phyloP scores from a whole-genome alignment of 1,140 invertebrate species.

The Arctopsyche grandis region DNA sequence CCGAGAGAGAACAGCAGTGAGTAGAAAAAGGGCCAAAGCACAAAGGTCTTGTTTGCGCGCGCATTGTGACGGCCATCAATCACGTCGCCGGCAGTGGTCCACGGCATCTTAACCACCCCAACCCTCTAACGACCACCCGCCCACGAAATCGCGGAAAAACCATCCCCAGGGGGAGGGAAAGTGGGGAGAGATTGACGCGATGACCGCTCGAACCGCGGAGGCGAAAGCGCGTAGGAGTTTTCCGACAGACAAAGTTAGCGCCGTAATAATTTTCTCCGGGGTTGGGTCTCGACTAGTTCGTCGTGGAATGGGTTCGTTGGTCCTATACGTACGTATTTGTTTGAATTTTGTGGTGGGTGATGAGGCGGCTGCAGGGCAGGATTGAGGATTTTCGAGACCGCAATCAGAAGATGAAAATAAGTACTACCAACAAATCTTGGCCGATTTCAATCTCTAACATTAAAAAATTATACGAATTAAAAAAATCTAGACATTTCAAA shows the following conservation, averaged over 20 bases:
- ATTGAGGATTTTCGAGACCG: too few species aligned
- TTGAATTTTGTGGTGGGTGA: too few species aligned
- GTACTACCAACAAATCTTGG: too few species aligned
- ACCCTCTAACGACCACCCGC: neutral
- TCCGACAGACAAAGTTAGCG: neutral
- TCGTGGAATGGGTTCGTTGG: too few species aligned
- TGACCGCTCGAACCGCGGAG: neutral
- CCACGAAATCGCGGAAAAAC: neutral
- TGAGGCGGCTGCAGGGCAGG: too few species aligned
- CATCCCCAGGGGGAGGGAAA: neutral
- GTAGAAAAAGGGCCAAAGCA: neutral
- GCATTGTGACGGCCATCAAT: conserved; percentile 30
- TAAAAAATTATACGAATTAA: too few species aligned
- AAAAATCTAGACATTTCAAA: too few species aligned
- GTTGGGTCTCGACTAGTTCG: neutral
- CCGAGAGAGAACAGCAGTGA: neutral
- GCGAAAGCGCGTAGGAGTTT: neutral
- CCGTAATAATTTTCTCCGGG: conserved; percentile 12
- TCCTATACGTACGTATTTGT: too few species aligned
- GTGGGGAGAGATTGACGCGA: neutral
- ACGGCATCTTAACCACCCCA: neutral
- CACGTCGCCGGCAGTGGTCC: neutral
- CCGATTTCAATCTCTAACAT: too few species aligned
- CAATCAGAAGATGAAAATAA: too few species aligned
- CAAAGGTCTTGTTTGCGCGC: conserved; percentile 4